Base-by-base conservation (phyloP, 2,113 vertebrate species). In the Proterorhinus semilunaris region DNA sequence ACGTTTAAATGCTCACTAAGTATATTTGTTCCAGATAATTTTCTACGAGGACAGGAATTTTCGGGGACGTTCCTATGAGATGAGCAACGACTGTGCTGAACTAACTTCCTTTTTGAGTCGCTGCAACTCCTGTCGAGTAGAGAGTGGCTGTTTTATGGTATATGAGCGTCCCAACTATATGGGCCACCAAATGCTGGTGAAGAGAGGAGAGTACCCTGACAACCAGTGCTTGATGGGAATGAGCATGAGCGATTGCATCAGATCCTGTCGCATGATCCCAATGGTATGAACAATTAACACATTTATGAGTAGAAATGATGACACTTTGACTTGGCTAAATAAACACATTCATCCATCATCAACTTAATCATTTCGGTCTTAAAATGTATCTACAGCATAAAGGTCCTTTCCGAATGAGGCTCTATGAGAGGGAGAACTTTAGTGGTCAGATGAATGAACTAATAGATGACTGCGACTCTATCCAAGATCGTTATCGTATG, bases 341-440 rank as follows among this genome's bases (percentile, higher is more conserved):
- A 36, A 36, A 4, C 27, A 36, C 27, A 36, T 3, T 36, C 27
- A 36, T 36, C 27, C 27, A 36, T 36, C 27, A 36, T 36, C 27
- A 36, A 36, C 27, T 12, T 44, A 15, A 5, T 43, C 10, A 42
- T 15, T 61, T 44, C 7, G 15, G 10, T 43, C 21, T 15, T 59
- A 46, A 62, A 8, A 10, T 73, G 7, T 58, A 10, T 52, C 63
- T 17, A 76, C 86, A 93, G 92, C 80, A 92, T 80, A 83, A 72
- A 55, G 91, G 90, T 13, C 82, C 61, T 0, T 93, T 87, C 79
- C 89, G 85, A 71, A 90, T 93, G 84, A 91, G 57, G 75, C 83
- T 93, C 75, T 92, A 90, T 13, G 91, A 93, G 79, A 90, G 76
- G 76, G 90, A 91, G 68, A 91, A 91, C 78, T 93, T 90, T 15